A percentile compares a stretch with the other conserved stretches of the same genome.
phyloP scores from a whole-genome alignment of 2,888 invertebrate genomes.

The Erebia aethiops region DNA sequence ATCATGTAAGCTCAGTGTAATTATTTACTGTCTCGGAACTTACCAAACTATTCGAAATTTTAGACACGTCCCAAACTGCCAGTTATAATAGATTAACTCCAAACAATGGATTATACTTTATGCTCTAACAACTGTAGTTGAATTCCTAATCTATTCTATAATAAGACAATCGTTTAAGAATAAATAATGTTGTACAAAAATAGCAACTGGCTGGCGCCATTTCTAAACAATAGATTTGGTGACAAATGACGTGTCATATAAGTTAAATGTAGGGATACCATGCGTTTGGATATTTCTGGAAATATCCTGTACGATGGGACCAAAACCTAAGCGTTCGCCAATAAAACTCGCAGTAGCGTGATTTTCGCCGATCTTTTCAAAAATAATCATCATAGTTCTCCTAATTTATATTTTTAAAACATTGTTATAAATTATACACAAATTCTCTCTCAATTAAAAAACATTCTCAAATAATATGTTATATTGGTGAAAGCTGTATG shows the following conservation, averaged over 20 bases:
- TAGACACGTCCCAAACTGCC: constrained; percentile 14
- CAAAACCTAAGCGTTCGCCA: too few relatives aligned
- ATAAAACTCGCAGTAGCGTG: too few relatives aligned
- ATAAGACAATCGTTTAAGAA: constrained; percentile 26
- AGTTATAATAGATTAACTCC: constrained; percentile 24
- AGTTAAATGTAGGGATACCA: constrained; percentile 35
- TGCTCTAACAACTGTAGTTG: constrained; percentile 26
- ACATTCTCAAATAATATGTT: too few relatives aligned
- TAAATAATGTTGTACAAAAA: constrained; percentile 18
- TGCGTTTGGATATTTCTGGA: constrained; percentile 46
- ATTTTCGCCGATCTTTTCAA: too few relatives aligned
- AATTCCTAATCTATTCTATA: constrained; percentile 30
- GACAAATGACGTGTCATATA: constrained; percentile 55
- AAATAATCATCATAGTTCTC: too few relatives aligned
- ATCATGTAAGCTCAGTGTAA: too few relatives aligned
- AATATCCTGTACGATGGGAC: background rate
- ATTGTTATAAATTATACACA: too few relatives aligned
- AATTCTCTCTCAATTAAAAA: too few relatives aligned
- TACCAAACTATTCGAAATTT: background rate
- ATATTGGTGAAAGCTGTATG: too few relatives aligned
- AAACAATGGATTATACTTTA: constrained; percentile 30
- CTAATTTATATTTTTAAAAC: too few relatives aligned
- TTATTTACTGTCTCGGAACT: too few relatives aligned
- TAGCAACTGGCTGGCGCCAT: constrained; percentile 23
- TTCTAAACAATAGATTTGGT: constrained; percentile 56